Evolutionary conservation across 1,140 invertebrate genomes (phyloP), one percentile per base, ranked within the genome.

Genomic region (Idris sp.): DNA sequence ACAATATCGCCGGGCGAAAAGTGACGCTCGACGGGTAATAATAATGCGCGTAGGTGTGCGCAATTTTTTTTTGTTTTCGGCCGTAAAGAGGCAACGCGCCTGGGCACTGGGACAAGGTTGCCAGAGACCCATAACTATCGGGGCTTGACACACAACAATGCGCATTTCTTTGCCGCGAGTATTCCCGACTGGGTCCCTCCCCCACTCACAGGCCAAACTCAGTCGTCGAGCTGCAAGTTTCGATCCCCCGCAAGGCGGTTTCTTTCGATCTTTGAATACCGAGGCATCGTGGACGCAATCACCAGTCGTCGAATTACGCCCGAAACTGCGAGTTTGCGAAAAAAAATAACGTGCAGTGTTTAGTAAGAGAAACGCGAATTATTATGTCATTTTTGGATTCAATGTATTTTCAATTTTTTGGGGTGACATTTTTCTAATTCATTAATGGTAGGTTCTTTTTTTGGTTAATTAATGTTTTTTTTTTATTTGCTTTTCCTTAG

Each of bases 21-120:
- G 58, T 49, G 41, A 49, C 16, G 36, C 26, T 11, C 28, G 41
- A n/a, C n/a, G 31, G 38, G 10, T 44, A 44, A 68, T 67, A 67
- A 56, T 56, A 31, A n/a, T 31, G 26, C 22, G 54, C 62, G 72
- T 68, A 41, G 74, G 54, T 15, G 67, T 35, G 22, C 14, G 51
- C 56, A 44, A 36, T 59, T 59, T 71, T 58, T 67, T 51, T n/a
- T n/a, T n/a, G n/a, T n/a, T n/a, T n/a, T n/a, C n/a, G 41, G 19
- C 35, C 54, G 46, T 67, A 74, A 74, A 61, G 35, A 69, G 69
- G 64, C 53, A 61, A 53, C 38, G 38, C 58, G 40, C 13, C 11
- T 10, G 64, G 82, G 76, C 81, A 87, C 83, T 85, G 84, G 82
- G 84, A 86, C 85, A 87, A 87, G 85, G 85, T 84, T 86, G 84